Percentiles rank a stretch among this genome's conserved stretches.
Conservation (phyloP, 2,888 invertebrate species). For the Spisula subtruncata region DNA sequence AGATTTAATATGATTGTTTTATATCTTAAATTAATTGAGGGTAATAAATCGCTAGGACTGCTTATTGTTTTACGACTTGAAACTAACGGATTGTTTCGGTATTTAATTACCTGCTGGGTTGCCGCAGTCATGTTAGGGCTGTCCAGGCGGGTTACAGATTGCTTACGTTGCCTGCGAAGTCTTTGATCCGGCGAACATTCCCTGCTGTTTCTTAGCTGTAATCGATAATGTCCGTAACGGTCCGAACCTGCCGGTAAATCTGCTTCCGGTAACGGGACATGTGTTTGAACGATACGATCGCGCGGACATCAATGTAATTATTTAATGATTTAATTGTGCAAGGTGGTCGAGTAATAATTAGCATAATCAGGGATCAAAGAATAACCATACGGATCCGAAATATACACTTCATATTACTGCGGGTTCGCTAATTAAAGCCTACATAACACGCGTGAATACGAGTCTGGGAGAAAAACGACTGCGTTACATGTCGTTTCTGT, state of each 20-base stretch:
- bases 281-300: conserved; percentile 19
- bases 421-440: neutral
- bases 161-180: neutral
- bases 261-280: conserved; percentile 27
- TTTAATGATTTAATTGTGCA: conserved; percentile 34
- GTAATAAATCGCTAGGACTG: neutral
- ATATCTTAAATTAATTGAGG: neutral
- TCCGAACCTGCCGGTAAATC: neutral
- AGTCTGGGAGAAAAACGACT: no score
- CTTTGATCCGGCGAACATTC: conserved; percentile 35
- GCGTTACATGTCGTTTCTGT: no score
- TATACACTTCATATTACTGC: neutral
- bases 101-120: conserved; percentile 16
- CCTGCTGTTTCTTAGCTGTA: conserved; percentile 23
- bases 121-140: neutral
- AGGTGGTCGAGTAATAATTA: neutral
- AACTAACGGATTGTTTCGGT: conserved; percentile 8
- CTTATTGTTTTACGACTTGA: conserved; percentile 6
- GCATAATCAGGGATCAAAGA: conserved; percentile 27
- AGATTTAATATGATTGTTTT: neutral
- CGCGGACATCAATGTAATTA: conserved; percentile 31
- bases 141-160: conserved; percentile 8
- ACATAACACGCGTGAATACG: neutral
- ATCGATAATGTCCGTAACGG: conserved; percentile 48
- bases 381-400: conserved; percentile 7